These are phyloP conservation scores for Calameuta idolon DNA, from an alignment of 2,888 invertebrate genomes.

Conservation along the genomic window DNA sequence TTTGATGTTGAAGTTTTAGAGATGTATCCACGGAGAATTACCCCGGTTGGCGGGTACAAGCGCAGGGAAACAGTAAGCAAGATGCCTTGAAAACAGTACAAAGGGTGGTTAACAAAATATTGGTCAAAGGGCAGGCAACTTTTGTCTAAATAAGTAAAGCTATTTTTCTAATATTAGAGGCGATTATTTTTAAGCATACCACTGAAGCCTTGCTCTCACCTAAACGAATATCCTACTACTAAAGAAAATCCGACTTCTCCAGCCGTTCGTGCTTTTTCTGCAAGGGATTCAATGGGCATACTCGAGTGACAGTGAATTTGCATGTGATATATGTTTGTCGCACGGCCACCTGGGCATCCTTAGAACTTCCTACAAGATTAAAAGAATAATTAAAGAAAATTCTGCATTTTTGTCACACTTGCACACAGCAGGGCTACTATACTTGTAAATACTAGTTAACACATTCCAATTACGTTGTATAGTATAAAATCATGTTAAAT, in stretches of 20 bases:
- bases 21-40: constrained; percentile 56
- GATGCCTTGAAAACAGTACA: constrained; percentile 69
- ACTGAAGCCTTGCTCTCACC: constrained; percentile 67
- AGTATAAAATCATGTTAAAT: constrained; percentile 64
- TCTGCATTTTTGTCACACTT: constrained; percentile 65
- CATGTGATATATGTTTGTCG: constrained; percentile 49
- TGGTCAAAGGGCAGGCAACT: constrained; percentile 67
- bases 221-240: constrained; percentile 21
- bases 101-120: constrained; percentile 62
- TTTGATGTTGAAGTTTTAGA: constrained; percentile 66
- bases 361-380: constrained; percentile 53
- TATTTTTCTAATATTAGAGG: constrained; percentile 48
- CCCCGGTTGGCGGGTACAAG: constrained; percentile 34
- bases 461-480: constrained; percentile 67
- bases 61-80: constrained; percentile 66
- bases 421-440: constrained; percentile 64
- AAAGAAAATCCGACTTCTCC: constrained; percentile 34
- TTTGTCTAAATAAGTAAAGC: constrained; percentile 66
- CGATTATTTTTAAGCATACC: constrained; percentile 62
- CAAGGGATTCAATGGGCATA: constrained; percentile 67
- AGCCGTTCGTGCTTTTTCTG: constrained; percentile 57
- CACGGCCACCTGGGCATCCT: constrained; percentile 58
- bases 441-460: constrained; percentile 67
- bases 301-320: constrained; percentile 51
- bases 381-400: constrained; percentile 35